Base-by-base conservation (phyloP, 2,888 invertebrate species). In the Colostygia pectinataria region DNA sequence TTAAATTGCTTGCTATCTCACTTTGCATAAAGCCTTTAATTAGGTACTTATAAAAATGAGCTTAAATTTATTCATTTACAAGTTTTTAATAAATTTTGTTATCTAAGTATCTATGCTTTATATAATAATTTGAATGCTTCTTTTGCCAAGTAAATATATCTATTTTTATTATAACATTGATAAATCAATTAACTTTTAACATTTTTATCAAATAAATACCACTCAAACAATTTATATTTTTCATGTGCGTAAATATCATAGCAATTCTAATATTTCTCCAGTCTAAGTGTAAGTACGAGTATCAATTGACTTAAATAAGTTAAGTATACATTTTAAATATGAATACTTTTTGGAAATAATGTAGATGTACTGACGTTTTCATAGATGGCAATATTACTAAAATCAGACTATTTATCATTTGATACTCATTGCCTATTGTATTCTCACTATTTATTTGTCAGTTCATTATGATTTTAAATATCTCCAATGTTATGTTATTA, bases 161-260 rank as follows among this genome's bases (percentile, higher is more conserved):
- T 37, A 36, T 15, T 27, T 15, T 20, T 25, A 24, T 9, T 41
- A 13, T 38, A 46, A 40, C 27, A 23, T 14, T 28, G 28, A 38
- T 41, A 37, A 50, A 28, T 3, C 24, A 36, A 51, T 44, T 27
- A 34, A 41, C 34, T 36, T 29, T 27, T 15, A 53, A 50, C 29
- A 53, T 47, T 37, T 23, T 43, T 53, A 36, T 43, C 28, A 31
- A 38, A 47, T 33, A 31, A 42, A 33, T 14, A 36, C 20, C 20
- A 27, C 36, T 18, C 8, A 29, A 50, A 25, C 31, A 29, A 40
- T 41, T 28, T 20, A 24, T 29, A 40, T 43, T 42, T 51, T 40
- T 33, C 20, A 32, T 82, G 82, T 84, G 85, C 85, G 84, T 81
- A 80, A 68, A 72, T 71, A 53, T 71, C 65, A 77, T 74, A 79